Base-by-base conservation (phyloP, 2,888 invertebrate genomes). In the Xanthostigma xanthostigma region DNA sequence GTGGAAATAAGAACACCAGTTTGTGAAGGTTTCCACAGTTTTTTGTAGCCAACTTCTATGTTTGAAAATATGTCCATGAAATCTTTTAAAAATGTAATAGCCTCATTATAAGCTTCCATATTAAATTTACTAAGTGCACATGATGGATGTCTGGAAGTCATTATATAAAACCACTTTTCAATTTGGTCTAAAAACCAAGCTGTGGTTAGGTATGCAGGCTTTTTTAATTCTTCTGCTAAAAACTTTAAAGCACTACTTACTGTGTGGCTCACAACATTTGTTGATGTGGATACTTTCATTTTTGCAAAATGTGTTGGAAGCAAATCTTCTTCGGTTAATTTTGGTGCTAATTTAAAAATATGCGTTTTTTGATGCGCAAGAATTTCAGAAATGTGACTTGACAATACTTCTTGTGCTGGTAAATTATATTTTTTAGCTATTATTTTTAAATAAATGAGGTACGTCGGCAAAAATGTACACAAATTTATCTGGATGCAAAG, bases 121-220 rank as follows among this genome's bases (percentile, higher is more conserved):
- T 50, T 52, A 5, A 49, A 42, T 53, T 55, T 54, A 42, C 55
- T 56, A 43, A 54, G 17, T 11, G 55, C 54, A 41, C 39, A 38
- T 10, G 49, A 39, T 41, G 54, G 53, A 48, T 52, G 46, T 49
- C 56, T 17, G 17, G 17, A 55, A 38, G 56, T 56, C 55, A 57
- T 56, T 33, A 57, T 44, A 17, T 36, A 37, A 45, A 57, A 56
- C 55, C 56, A 57, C 41, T 55, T 50, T 43, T 52, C 54, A 9
- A 57, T 43, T 34, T 49, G 39, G 49, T 56, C 53, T 9, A 55
- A 34, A 49, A 55, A 57, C 57, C 55, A 58, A 9, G 55, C 56
- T 36, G 56, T 56, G 14, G 56, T 57, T 36, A 49, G 41, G 50
- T 53, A 53, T 39, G 48, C 48, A 36, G 49, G 52, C 45, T 55